phyloP scores from a whole-genome alignment of 1,140 invertebrate species.

The Drosophila ficusphila region DNA sequence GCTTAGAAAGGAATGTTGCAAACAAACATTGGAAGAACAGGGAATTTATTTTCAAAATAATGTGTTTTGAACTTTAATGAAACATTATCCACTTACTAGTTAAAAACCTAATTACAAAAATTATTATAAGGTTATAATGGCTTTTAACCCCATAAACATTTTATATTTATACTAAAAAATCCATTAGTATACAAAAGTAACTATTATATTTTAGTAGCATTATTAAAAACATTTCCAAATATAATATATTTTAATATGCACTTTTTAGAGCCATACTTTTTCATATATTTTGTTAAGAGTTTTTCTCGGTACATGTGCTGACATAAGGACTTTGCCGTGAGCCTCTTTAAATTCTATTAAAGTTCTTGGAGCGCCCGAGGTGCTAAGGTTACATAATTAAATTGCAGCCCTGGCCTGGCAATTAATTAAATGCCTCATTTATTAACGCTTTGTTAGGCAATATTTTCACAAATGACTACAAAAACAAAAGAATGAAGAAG shows the following conservation, averaged over 20 bases:
- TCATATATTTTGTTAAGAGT: background rate
- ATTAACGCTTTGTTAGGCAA: slow-evolving; percentile 81
- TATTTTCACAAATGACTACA: slow-evolving; percentile 80
- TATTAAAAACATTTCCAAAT: no score
- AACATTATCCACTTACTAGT: no score
- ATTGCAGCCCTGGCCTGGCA: slow-evolving; percentile 63
- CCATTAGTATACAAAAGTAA: background rate
- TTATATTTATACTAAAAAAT: background rate
- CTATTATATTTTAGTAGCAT: no score
- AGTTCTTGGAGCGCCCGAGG: slow-evolving; percentile 61
- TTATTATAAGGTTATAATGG: no score
- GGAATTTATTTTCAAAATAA: no score
- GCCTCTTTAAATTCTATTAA: slow-evolving; percentile 70
- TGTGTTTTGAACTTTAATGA: no score
- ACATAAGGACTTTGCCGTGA: slow-evolving; percentile 10
- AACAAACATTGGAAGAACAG: no score
- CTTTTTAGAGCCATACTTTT: no score
- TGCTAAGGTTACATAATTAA: slow-evolving; percentile 82
- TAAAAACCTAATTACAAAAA: no score
- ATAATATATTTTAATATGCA: background rate
- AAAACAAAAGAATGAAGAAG: slow-evolving; percentile 50
- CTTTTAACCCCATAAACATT: no score
- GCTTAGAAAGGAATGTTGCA: no score
- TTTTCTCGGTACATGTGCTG: slow-evolving; percentile 2
- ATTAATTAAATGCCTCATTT: slow-evolving; percentile 83